Conservation (phyloP, 2,113 vertebrate genomes). For the Pteruthius melanotis region DNA sequence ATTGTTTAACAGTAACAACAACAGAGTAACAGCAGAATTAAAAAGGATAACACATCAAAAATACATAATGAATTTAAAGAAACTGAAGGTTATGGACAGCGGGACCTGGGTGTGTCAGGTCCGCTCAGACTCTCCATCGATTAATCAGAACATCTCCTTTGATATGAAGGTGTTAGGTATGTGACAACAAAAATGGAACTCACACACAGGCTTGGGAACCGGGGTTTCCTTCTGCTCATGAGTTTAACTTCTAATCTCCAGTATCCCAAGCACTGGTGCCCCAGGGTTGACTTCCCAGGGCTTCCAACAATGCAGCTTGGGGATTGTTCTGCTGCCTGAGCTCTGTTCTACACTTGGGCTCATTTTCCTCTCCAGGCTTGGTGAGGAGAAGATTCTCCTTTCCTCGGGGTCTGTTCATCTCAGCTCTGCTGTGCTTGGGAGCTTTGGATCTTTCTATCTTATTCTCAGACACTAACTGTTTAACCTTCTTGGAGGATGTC, state of each 20-base stretch:
- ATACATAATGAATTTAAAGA: not conserved
- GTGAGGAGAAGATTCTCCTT: not conserved
- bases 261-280: not conserved
- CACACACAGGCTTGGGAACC: not conserved
- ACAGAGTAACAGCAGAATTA: not conserved
- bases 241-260: not conserved
- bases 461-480: not conserved
- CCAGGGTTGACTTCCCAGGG: not conserved
- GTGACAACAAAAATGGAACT: not conserved
- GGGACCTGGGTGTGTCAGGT: slow-evolving; percentile 61
- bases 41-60: fast-evolving
- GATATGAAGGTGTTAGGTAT: slow-evolving; percentile 67
- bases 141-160: not conserved
- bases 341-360: not conserved
- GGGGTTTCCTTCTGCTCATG: not conserved
- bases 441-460: not conserved
- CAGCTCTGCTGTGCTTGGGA: not conserved
- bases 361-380: not conserved
- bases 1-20: not conserved
- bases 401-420: not conserved
- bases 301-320: not conserved
- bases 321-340: not conserved
- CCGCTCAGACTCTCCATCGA: not conserved
- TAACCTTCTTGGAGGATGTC: not conserved
- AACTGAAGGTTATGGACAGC: not conserved